Base-by-base conservation (phyloP, 2,888 invertebrate genomes). In the Ctena decussata region DNA sequence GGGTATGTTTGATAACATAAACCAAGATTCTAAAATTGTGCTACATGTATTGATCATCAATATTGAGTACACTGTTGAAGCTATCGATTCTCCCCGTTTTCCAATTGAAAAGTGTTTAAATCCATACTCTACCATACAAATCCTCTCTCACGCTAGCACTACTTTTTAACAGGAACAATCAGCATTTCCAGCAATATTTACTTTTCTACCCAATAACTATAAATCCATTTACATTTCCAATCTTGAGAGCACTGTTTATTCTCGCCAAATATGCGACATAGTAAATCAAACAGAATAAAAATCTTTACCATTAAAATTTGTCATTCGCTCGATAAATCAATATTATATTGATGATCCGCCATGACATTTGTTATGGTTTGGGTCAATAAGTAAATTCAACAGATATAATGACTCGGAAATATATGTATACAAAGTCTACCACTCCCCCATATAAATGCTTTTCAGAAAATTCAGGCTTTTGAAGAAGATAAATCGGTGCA, bases 261-360 rank as follows among this genome's bases (percentile, higher is more conserved):
- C 69, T 81, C 49, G 71, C 77, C 78, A 85, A 84, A 81, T 74
- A 82, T 49, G 24, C 41, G 39, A 3, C 39, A 77, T 84, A 78
- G 83, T 85, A 85, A 85, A 85, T 82, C 82, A 79, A 44, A 65
- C 74, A 76, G 75, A 82, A 85, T 84, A 65, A 78, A 84, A 85
- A 11, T 77, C 76, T 81, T 80, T 81, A 82, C 84, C 88, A 84
- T 88, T 88, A 84, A 85, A 88, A 85, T 88, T 85, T 88, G 88
- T 88, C 88, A 84, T 71, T 83, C 73, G 77, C 39, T 74, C 70
- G 75, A 85, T 88, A 88, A 84, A 88, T 88, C 88, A 84, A 84
- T 88, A 85, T 60, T 27, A 80, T 84, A 84, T 88, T 84, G 85
- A 88, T 85, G 82, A 77, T 18, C 53, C 79, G 80, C 77, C 86